These are phyloP conservation scores for Hystrix cristata DNA, from an alignment of 2,113 vertebrate species.

Conservation along the genomic window DNA sequence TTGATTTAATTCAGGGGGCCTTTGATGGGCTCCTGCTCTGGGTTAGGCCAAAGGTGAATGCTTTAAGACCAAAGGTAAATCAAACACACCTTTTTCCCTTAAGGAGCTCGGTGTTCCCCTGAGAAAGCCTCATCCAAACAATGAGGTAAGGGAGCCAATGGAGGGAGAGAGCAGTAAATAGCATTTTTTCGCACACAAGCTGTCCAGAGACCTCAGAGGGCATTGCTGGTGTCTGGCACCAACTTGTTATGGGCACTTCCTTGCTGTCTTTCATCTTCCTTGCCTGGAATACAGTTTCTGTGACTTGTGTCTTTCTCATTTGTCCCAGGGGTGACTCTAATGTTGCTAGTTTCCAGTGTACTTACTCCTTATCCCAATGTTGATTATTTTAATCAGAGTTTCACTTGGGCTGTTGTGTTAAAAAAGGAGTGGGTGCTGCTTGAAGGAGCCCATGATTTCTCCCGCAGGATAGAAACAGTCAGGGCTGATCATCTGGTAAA, in stretches of 20 bases:
- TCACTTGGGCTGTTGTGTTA: background rate
- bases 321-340: background rate
- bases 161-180: background rate
- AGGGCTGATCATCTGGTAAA: constrained; percentile 22
- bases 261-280: background rate
- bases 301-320: background rate
- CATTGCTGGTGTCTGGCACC: background rate
- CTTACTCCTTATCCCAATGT: background rate
- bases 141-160: background rate
- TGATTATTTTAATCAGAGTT: background rate
- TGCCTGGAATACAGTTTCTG: background rate
- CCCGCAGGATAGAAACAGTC: background rate
- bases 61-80: constrained; percentile 4
- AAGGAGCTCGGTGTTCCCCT: constrained; percentile 1
- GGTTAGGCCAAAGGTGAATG: background rate
- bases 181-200: background rate
- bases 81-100: background rate
- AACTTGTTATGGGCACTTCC: background rate
- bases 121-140: background rate
- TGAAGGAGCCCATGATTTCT: background rate
- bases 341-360: background rate
- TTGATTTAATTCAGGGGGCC: constrained; percentile 21
- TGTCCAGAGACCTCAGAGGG: background rate
- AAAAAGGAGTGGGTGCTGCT: background rate
- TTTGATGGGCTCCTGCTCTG: background rate